Percentiles rank a stretch among this genome's conserved stretches.
These are phyloP conservation scores for Muricea muricata DNA, from an alignment of 92 coral and sea anemone species.

Conservation along the genomic window DNA sequence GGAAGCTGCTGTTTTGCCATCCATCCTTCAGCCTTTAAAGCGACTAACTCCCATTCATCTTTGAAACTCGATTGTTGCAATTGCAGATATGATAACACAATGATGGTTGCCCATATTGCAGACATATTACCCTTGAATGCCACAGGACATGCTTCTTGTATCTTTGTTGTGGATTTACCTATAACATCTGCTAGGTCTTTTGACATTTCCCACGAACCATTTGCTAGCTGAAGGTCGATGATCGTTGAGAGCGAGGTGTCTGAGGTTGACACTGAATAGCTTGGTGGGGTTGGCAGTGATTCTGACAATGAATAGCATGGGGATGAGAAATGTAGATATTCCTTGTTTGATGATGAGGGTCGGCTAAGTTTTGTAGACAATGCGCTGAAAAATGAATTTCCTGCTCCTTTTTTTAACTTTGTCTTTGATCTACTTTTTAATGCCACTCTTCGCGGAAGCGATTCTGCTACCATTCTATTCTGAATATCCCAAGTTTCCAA, in stretches of 20 bases:
- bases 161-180: constrained; percentile 38
- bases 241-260: constrained; percentile 5
- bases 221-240: constrained; percentile 79
- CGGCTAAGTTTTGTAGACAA: too few species aligned
- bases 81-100: constrained; percentile 64
- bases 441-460: too few species aligned
- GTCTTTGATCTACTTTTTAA: too few species aligned
- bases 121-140: constrained; percentile 52
- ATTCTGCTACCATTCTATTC: background rate
- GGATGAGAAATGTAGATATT: background rate
- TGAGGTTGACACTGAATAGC: background rate
- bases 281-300: too few species aligned
- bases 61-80: constrained; percentile 55
- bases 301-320: background rate
- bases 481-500: constrained; percentile 35
- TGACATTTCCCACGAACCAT: constrained; percentile 84
- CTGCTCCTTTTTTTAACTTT: too few species aligned
- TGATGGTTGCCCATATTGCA: constrained; percentile 79
- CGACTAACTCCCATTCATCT: constrained; percentile 90
- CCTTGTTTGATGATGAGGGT: too few species aligned
- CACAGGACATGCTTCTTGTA: constrained; percentile 69
- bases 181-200: constrained; percentile 65
- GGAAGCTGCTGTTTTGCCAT: constrained; percentile 62
- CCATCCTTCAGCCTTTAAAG: constrained; percentile 77
- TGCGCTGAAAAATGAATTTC: too few species aligned